Evolutionary conservation across 1,140 invertebrate species (phyloP).

Genomic region (Drosophila sulfurigaster): DNA sequence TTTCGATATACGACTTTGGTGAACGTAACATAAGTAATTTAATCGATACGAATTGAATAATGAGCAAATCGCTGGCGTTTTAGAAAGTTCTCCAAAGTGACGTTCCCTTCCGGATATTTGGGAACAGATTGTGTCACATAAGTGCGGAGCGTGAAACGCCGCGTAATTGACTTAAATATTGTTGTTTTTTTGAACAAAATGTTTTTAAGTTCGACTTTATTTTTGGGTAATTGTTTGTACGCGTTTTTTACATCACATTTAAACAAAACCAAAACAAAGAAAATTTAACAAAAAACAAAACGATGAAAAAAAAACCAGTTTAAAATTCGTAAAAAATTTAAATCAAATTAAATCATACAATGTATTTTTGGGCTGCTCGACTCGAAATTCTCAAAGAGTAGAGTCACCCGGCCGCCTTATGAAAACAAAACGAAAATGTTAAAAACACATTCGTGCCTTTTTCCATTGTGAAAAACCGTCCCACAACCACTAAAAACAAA

Average conservation of each 20-base stretch:
- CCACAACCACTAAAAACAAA: constrained; percentile 39
- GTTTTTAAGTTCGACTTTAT: constrained; percentile 62
- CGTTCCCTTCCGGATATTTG: not conserved
- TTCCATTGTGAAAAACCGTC: constrained; percentile 80
- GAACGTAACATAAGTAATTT: constrained; percentile 16
- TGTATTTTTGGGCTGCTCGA: constrained; percentile 48
- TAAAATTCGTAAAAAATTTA: constrained; percentile 60
- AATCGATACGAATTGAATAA: constrained; percentile 23
- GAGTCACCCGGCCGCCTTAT: constrained; percentile 49
- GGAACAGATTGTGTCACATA: not conserved
- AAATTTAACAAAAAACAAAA: constrained; percentile 25
- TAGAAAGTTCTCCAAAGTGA: not conserved
- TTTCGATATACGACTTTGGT: constrained; percentile 13
- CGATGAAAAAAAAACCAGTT: constrained; percentile 50
- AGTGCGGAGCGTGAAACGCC: not conserved
- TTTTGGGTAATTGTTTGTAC: constrained; percentile 77
- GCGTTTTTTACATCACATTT: constrained; percentile 63
- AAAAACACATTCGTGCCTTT: constrained; percentile 79
- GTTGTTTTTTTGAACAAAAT: constrained; percentile 61
- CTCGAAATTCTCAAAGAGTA: constrained; percentile 69
- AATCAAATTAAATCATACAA: constrained; percentile 55
- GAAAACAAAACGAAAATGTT: constrained; percentile 49
- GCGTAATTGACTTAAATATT: constrained; percentile 34
- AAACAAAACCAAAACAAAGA: constrained; percentile 34
- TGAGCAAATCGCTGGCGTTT: constrained; percentile 8